Evolutionary conservation across 2,797 vertebrate species (phyloP).

Genomic region (Catharus ustulatus): DNA sequence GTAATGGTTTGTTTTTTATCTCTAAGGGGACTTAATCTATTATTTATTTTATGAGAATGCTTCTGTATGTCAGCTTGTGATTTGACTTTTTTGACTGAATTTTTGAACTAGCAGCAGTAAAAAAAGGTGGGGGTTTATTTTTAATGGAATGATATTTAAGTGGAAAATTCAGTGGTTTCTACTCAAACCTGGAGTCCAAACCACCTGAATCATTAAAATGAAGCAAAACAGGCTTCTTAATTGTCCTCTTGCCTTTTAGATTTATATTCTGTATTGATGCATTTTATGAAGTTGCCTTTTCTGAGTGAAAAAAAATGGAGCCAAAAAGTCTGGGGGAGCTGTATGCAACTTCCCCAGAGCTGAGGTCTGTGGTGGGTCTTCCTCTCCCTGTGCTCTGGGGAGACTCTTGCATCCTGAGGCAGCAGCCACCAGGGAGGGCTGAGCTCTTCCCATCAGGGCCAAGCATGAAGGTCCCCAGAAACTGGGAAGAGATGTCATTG

Average conservation of each 20-base stretch:
- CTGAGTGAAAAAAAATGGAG: neutral
- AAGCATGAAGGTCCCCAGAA: neutral
- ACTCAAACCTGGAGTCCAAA: neutral
- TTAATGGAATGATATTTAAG: neutral
- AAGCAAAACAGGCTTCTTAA: neutral
- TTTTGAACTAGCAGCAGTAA: neutral
- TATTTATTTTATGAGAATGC: conserved; percentile 51
- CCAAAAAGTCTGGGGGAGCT: neutral
- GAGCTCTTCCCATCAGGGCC: neutral
- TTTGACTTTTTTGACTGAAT: conserved; percentile 6
- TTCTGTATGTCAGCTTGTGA: neutral
- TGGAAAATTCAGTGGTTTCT: neutral
- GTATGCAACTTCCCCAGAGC: neutral
- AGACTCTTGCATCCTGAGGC: neutral
- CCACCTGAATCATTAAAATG: neutral
- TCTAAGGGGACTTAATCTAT: conserved; percentile 31
- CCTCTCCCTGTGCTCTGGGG: neutral
- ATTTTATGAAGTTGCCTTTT: neutral
- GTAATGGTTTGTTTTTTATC: conserved; percentile 62
- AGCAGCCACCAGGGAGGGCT: neutral
- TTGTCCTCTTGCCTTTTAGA: neutral
- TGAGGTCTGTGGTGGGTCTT: neutral
- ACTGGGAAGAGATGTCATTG: neutral
- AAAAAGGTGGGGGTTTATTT: neutral
- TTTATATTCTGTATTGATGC: neutral